These are phyloP conservation scores for Tachina grossa DNA, from an alignment of 2,888 invertebrate species.

Conservation along the genomic window DNA sequence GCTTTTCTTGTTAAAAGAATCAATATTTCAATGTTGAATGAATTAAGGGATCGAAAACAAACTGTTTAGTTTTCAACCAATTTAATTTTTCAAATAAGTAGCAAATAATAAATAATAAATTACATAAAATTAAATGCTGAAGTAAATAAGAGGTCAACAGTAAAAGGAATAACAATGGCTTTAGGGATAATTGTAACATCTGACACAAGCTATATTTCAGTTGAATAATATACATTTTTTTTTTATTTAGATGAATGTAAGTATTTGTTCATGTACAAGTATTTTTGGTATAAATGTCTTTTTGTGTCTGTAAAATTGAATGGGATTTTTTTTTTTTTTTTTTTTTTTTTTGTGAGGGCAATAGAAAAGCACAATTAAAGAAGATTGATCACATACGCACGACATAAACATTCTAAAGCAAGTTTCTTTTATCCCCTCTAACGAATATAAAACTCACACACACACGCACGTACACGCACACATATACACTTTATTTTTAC, in stretches of 20 bases:
- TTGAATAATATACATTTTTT: conserved; percentile 68
- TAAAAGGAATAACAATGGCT: not conserved
- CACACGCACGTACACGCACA: not conserved
- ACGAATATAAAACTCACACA: not conserved
- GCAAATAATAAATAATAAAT: not conserved
- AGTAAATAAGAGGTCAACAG: not conserved
- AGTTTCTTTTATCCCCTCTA: not conserved
- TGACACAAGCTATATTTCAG: conserved; percentile 81
- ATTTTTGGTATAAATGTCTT: too few species aligned
- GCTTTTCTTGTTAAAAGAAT: too few species aligned
- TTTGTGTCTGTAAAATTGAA: not conserved
- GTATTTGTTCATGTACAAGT: too few species aligned
- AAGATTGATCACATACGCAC: conserved; percentile 79
- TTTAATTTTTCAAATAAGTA: not conserved
- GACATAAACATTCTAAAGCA: not conserved
- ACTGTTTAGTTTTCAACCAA: not conserved
- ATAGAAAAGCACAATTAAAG: conserved; percentile 67
- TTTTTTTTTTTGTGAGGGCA: not conserved
- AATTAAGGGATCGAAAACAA: not conserved
- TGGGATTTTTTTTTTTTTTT: not conserved
- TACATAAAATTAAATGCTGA: not conserved
- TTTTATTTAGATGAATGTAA: too few species aligned
- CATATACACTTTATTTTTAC: not conserved
- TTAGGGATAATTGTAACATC: conserved; percentile 74
- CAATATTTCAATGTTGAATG: not conserved